Percentiles rank a stretch among this genome's conserved stretches.
Evolutionary conservation across 1,140 invertebrate genomes (phyloP).

Genomic region (Ceratitis capitata): DNA sequence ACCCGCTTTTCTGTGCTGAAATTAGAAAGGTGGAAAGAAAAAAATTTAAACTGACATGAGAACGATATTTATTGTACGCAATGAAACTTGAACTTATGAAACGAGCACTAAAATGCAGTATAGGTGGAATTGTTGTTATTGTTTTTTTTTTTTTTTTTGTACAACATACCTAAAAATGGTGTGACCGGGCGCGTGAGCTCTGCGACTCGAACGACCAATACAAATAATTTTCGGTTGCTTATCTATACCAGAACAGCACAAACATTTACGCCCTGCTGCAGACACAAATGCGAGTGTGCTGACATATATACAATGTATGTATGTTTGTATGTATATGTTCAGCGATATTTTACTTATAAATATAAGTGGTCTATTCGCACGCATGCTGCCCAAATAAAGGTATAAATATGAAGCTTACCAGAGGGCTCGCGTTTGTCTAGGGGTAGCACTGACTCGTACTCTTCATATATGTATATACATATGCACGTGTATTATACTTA

Average conservation of each 20-base stretch:
- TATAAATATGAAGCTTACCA: neutral
- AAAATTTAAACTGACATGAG: neutral
- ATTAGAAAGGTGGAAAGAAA: constrained; percentile 18
- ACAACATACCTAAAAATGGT: neutral
- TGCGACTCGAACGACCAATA: constrained; percentile 52
- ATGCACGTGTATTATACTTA: no score
- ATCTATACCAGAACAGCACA: constrained; percentile 65
- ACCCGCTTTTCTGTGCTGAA: neutral
- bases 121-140: neutral
- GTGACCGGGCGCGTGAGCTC: neutral
- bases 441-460: no score
- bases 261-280: constrained; percentile 65
- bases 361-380: neutral
- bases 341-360: no score
- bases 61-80: constrained; percentile 1
- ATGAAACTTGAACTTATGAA: neutral
- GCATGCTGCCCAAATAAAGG: neutral
- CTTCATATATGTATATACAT: no score
- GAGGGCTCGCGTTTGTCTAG: neutral
- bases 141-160: no score
- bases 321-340: neutral
- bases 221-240: constrained; percentile 64
- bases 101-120: neutral
- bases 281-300: neutral
- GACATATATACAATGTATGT: neutral